phyloP scores from a whole-genome alignment of 2,888 invertebrate species.

The Polyommatus icarus region DNA sequence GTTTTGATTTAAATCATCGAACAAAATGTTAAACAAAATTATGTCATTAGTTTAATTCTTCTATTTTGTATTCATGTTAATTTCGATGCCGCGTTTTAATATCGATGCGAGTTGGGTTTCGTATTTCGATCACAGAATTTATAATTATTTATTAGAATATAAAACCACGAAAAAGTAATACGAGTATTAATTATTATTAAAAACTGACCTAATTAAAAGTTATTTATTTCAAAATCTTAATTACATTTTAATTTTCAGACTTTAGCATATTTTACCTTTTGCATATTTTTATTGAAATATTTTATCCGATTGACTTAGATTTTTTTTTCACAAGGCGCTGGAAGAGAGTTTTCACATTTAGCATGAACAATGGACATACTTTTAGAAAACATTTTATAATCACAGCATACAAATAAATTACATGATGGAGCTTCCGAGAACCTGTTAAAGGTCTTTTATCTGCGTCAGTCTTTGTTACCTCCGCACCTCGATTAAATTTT shows the following conservation, averaged over 20 bases:
- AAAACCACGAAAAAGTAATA: too few relatives aligned
- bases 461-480: slow-evolving; percentile 34
- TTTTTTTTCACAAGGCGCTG: neutral
- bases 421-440: slow-evolving; percentile 33
- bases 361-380: neutral
- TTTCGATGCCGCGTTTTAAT: neutral
- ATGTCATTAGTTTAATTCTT: slow-evolving; percentile 22
- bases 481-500: slow-evolving; percentile 30
- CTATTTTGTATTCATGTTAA: slow-evolving; percentile 27
- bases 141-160: too few relatives aligned
- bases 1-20: slow-evolving; percentile 40
- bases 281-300: neutral
- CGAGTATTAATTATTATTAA: too few relatives aligned
- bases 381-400: slow-evolving; percentile 13
- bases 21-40: slow-evolving; percentile 34
- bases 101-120: slow-evolving; percentile 11
- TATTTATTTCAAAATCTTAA: too few relatives aligned
- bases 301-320: neutral
- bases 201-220: too few relatives aligned
- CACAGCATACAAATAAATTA: slow-evolving; percentile 31
- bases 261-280: too few relatives aligned
- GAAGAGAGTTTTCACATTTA: neutral
- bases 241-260: too few relatives aligned
- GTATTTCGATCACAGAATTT: neutral
- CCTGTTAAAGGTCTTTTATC: slow-evolving; percentile 35